Percentiles rank a stretch among this genome's conserved stretches.
These are phyloP conservation scores for Pyrgilauda ruficollis DNA, from an alignment of 2,113 vertebrate species.

Conservation along the genomic window DNA sequence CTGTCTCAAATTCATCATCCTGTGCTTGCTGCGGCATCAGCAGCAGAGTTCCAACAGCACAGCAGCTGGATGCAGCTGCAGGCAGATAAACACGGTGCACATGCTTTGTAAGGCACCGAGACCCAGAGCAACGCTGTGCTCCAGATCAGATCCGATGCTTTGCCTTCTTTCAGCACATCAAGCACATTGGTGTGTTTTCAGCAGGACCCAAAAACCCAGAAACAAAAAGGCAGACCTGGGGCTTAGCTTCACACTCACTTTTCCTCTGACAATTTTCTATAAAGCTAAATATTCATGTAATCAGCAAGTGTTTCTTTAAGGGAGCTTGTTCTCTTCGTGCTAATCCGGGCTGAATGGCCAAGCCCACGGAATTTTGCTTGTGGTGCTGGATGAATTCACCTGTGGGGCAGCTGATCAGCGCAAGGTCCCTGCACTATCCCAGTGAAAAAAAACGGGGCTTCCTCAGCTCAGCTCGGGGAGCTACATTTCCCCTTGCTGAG, in stretches of 20 bases:
- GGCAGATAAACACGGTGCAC: not conserved
- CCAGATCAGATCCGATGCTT: not conserved
- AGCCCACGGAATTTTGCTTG: not conserved
- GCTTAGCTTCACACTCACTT: not conserved
- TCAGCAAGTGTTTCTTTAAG: constrained; percentile 8
- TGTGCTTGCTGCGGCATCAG: not conserved
- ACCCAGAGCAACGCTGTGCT: not conserved
- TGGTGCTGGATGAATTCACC: not conserved
- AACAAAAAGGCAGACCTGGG: not conserved
- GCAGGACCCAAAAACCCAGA: not conserved
- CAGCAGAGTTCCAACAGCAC: not conserved
- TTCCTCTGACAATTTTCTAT: not conserved
- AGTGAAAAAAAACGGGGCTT: not conserved
- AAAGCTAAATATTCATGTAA: not conserved
- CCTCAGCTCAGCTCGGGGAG: not conserved
- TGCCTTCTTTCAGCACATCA: not conserved
- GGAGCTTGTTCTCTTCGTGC: not conserved
- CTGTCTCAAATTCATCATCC: not conserved
- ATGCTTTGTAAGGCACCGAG: not conserved
- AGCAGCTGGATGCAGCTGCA: not conserved
- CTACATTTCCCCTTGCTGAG: accelerated
- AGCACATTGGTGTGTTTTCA: not conserved
- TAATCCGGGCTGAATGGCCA: not conserved
- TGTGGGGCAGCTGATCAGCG: not conserved
- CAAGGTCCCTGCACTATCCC: not conserved